These are phyloP conservation scores for Leucosticte australis DNA, from an alignment of 2,113 vertebrate genomes.

Conservation along the genomic window DNA sequence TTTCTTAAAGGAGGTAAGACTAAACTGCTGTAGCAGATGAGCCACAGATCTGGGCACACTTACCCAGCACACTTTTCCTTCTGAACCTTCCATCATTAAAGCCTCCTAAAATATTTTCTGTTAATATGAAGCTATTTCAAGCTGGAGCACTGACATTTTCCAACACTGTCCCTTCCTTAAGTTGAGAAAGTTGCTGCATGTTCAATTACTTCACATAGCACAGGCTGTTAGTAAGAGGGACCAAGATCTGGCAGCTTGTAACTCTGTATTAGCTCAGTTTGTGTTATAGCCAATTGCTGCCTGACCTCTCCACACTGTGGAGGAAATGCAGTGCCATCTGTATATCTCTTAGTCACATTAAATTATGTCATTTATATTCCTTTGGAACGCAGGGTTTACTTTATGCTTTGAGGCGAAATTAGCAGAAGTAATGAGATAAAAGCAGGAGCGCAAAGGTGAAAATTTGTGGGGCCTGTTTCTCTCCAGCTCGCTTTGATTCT, in stretches of 20 bases:
- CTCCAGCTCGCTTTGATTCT: not conserved
- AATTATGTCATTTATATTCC: conserved; percentile 69
- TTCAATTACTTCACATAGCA: conserved; percentile 26
- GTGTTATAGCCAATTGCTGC: conserved; percentile 63
- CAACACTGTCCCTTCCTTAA: not conserved
- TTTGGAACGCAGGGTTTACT: conserved; percentile 57
- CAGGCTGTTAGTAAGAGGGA: conserved; percentile 25
- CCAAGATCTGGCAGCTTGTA: conserved; percentile 65
- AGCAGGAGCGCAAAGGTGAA: conserved; percentile 35
- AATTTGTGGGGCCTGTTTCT: not conserved
- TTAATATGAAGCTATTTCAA: not conserved
- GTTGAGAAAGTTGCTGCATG: conserved; percentile 3
- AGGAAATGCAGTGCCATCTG: conserved; percentile 70
- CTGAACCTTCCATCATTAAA: not conserved
- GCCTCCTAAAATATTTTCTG: not conserved
- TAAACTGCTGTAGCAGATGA: not conserved
- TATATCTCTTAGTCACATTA: conserved; percentile 73
- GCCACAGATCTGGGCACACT: not conserved
- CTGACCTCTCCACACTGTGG: conserved; percentile 67
- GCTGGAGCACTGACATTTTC: not conserved
- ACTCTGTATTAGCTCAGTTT: conserved; percentile 60
- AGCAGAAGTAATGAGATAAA: not conserved
- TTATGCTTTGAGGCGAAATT: conserved; percentile 55
- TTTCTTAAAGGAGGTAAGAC: not conserved
- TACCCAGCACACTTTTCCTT: not conserved